Base-by-base conservation (phyloP, 2,113 vertebrate genomes). In the Eleginops maclovinus region DNA sequence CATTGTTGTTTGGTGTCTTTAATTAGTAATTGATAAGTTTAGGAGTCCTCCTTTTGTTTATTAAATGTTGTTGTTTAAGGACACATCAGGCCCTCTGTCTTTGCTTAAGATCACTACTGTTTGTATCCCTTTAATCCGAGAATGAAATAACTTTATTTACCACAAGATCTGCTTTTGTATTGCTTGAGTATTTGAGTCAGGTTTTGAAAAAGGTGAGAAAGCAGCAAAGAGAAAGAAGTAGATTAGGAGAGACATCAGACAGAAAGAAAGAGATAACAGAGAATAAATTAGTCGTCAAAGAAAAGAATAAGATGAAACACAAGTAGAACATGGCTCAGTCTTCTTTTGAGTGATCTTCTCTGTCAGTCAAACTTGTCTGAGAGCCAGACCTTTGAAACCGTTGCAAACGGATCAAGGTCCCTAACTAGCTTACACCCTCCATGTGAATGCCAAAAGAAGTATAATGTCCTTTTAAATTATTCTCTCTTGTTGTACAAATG, bases 341-440 rank as follows among this genome's bases (percentile, higher is more conserved):
- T 19, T 79, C 77, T 53, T 46, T 69, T 80, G 59, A n/a, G 44
- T 59, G 78, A 76, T 84, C 78, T 75, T 66, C 53, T 67, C 68
- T 26, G 69, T 82, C 84, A 76, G 64, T 82, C 87, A 81, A 84
- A 86, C 51, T 36, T 4, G 6, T 81, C 70, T 86, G 51, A 69
- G 21, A 74, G 47, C 36, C 47, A 0, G 40, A 11, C 68, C 77
- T 84, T 86, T 88, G 71, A 82, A 86, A 75, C 65, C 4, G n/a
- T 61, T 58, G 46, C 59, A 62, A 69, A 68, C 12, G n/a, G 63
- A 74, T 82, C 78, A 79, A 79, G 64, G 68, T 56, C 24, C 41
- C 49, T 66, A 84, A 88, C 78, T 9, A 70, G 67, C 59, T 17
- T 56, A 79, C 66, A 62, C 71, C 14, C 51, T 51, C 7, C 9